phyloP scores from a whole-genome alignment of 2,888 invertebrate species.

The Dermolepida albohirtum region DNA sequence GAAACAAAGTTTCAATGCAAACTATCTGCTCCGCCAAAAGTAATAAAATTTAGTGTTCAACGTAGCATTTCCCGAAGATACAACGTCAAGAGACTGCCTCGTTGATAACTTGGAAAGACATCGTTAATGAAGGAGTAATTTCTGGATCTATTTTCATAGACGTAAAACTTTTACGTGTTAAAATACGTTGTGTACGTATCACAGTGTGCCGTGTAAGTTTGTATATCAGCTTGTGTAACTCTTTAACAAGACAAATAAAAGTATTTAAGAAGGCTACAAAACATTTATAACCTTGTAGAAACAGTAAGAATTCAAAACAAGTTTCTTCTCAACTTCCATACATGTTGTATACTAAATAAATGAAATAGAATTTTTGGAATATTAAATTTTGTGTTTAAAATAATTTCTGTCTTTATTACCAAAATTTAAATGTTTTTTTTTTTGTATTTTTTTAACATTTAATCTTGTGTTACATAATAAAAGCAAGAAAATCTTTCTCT shows the following conservation, averaged over 20 bases:
- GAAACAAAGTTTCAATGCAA: conserved; percentile 23
- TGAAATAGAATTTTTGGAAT: too few species aligned
- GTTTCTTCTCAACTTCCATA: not conserved
- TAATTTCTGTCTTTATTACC: too few species aligned
- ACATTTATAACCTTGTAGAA: conserved; percentile 13
- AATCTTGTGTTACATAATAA: too few species aligned
- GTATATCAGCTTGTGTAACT: conserved; percentile 7
- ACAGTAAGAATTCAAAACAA: not conserved
- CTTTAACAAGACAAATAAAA: not conserved
- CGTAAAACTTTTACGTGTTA: conserved; percentile 6
- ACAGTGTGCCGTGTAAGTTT: conserved; percentile 3
- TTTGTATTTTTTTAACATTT: too few species aligned
- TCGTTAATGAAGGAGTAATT: conserved; percentile 18
- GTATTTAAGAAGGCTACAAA: not conserved
- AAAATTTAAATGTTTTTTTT: too few species aligned
- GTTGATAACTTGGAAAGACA: conserved; percentile 1
- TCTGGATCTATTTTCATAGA: conserved; percentile 12
- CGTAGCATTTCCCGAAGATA: not conserved
- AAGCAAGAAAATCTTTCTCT: too few species aligned
- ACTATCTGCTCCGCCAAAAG: conserved; percentile 1
- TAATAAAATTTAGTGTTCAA: conserved; percentile 11
- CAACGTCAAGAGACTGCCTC: not conserved
- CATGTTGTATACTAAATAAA: too few species aligned
- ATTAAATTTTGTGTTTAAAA: too few species aligned
- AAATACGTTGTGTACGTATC: not conserved